Conservation (phyloP, 2,113 vertebrate species). For the Otolemur garnettii region DNA sequence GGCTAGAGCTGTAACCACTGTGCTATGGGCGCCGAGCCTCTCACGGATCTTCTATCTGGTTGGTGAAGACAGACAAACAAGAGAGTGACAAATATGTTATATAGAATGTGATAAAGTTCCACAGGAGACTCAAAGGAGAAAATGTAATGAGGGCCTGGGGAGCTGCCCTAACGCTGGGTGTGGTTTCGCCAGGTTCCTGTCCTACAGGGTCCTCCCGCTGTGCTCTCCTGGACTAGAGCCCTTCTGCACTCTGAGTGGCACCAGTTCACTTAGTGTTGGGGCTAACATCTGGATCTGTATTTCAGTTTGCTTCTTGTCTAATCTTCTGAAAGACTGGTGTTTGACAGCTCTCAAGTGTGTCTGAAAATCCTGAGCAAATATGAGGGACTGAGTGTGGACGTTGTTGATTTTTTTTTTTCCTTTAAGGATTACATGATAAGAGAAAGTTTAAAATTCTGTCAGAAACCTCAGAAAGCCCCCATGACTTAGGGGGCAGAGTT, state of each 20-base stretch:
- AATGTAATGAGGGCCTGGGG: background rate
- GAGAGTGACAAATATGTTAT: background rate
- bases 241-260: background rate
- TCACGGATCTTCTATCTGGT: background rate
- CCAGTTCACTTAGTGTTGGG: rapidly evolving
- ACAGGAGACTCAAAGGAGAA: background rate
- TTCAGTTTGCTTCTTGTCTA: background rate
- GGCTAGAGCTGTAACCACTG: too few relatives aligned
- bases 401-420: background rate
- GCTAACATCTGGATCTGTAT: background rate
- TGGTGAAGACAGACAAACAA: background rate
- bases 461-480: background rate
- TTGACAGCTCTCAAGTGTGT: background rate
- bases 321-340: background rate
- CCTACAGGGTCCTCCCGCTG: background rate
- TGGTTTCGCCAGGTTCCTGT: background rate
- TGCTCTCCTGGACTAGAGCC: background rate
- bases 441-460: slow-evolving; percentile 31
- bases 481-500: background rate
- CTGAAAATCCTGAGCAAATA: slow-evolving; percentile 44
- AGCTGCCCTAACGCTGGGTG: background rate
- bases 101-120: background rate
- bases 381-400: background rate
- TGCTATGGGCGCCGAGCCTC: too few relatives aligned
- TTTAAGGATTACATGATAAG: background rate